Percentiles rank a stretch among this genome's conserved stretches.
Evolutionary conservation across 2,797 vertebrate species (phyloP).

Genomic region (Nyctalus aviator): DNA sequence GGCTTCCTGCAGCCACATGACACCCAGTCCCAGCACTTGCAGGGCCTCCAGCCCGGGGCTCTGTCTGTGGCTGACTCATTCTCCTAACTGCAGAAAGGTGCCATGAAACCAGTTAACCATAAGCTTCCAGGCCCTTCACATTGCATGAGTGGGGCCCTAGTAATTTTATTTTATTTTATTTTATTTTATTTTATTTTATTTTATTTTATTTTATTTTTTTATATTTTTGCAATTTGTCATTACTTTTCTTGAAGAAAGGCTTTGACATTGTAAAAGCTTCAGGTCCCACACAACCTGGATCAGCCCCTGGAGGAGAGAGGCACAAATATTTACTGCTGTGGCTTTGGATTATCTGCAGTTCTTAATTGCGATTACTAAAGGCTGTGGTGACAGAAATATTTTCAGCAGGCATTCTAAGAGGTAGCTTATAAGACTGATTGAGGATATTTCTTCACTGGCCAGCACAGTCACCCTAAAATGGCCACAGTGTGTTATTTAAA

Average conservation of each 20-base stretch:
- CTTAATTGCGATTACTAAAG: not conserved
- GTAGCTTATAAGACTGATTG: not conserved
- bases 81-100: not conserved
- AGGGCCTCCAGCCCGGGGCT: not conserved
- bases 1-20: not conserved
- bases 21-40: not conserved
- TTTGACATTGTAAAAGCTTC: not conserved
- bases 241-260: not conserved
- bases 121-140: not conserved
- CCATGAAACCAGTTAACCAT: not conserved
- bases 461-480: not conserved
- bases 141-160: not conserved
- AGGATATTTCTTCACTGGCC: slow-evolving; percentile 3
- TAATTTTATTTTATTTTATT: not conserved
- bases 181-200: not conserved
- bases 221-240: not conserved
- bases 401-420: not conserved
- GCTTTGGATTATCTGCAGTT: not conserved
- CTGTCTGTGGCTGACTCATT: not conserved
- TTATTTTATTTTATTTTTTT: too few species aligned
- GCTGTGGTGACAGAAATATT: not conserved
- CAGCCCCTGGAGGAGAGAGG: not conserved
- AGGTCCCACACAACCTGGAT: not conserved
- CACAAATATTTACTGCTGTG: not conserved
- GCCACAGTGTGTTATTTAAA: not conserved